phyloP scores from a whole-genome alignment of 92 coral and sea anemone genomes.

The Palythoa heliodiscus region DNA sequence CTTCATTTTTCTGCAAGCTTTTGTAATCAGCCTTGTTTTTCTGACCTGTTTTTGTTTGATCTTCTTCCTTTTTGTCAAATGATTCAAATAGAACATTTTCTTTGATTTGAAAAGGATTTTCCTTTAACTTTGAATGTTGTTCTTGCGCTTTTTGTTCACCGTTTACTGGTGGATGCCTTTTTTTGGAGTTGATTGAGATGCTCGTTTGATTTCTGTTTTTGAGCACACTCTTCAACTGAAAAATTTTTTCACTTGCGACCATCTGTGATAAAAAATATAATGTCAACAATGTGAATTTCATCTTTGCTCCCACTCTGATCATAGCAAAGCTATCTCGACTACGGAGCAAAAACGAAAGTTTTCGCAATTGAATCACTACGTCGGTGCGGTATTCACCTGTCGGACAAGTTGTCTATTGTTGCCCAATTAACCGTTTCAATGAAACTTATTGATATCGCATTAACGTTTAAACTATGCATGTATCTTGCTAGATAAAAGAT shows the following conservation, averaged over 20 bases:
- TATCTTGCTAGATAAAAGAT: background rate
- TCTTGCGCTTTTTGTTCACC: background rate
- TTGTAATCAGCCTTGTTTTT: background rate
- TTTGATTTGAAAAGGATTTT: background rate
- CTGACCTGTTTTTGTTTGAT: background rate
- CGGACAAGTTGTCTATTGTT: slow-evolving; percentile 27
- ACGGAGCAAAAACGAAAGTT: background rate
- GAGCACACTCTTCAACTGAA: background rate
- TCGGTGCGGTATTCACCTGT: background rate
- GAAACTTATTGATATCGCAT: background rate
- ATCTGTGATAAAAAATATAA: slow-evolving; percentile 15
- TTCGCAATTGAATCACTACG: slow-evolving; percentile 2
- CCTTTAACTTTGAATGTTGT: background rate
- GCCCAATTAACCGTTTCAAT: slow-evolving; percentile 15
- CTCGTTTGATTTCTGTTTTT: background rate
- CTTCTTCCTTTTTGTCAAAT: background rate
- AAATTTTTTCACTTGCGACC: background rate
- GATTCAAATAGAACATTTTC: background rate
- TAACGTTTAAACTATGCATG: background rate
- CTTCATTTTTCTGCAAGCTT: background rate
- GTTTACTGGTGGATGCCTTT: background rate
- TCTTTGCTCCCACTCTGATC: background rate
- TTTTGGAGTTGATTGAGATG: background rate
- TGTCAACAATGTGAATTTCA: background rate
- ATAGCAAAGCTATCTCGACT: too few species aligned